phyloP scores from a whole-genome alignment of 2,888 invertebrate species.

The Pandemis corylana region DNA sequence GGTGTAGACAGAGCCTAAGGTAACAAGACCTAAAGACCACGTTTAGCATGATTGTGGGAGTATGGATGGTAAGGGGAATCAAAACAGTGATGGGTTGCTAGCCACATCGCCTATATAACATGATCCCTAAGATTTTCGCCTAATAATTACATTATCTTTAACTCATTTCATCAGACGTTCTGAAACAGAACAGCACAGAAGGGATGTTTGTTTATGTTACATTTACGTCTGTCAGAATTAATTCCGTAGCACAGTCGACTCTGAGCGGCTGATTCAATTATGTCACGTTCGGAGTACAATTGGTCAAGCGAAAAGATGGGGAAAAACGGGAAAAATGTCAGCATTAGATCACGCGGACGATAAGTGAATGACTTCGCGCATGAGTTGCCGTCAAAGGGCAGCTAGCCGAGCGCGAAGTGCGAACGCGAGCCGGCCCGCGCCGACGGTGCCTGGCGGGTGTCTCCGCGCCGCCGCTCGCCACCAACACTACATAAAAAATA shows the following conservation, averaged over 20 bases:
- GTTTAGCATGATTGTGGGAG: too few species aligned
- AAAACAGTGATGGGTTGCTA: too few species aligned
- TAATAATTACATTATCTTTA: neutral
- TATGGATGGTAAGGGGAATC: too few species aligned
- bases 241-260: slow-evolving; percentile 63
- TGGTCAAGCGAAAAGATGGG: slow-evolving; percentile 76
- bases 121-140: too few species aligned
- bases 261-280: slow-evolving; percentile 78
- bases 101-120: too few species aligned
- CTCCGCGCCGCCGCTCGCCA: neutral
- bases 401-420: slow-evolving; percentile 66
- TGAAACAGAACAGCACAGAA: neutral
- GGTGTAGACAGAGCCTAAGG: too few species aligned
- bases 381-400: slow-evolving; percentile 81
- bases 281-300: slow-evolving; percentile 71
- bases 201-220: slow-evolving; percentile 48
- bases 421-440: slow-evolving; percentile 50
- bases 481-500: neutral
- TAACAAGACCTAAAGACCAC: too few species aligned
- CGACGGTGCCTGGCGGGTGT: slow-evolving; percentile 42
- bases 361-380: slow-evolving; percentile 84
- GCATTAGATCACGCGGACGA: slow-evolving; percentile 78
- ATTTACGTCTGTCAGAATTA: slow-evolving; percentile 72
- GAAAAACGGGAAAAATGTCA: slow-evolving; percentile 83
- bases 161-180: neutral